Percentiles rank a stretch among this genome's conserved stretches.
phyloP scores from a whole-genome alignment of 2,797 vertebrate species.

The Karalla daura region DNA sequence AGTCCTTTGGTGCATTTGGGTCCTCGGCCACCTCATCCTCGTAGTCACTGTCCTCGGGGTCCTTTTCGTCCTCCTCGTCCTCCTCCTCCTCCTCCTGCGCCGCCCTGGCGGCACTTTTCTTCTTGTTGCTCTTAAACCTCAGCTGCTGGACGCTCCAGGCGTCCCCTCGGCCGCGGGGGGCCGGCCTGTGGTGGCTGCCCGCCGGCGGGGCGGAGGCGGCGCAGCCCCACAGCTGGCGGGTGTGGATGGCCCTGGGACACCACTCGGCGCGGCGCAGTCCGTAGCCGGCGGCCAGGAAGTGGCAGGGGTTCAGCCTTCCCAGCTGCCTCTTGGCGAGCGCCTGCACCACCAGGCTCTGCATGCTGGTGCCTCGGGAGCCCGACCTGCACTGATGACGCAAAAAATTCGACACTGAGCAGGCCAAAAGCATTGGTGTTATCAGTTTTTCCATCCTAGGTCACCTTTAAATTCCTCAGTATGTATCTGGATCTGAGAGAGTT shows the following conservation, averaged over 20 bases:
- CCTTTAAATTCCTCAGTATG: background rate
- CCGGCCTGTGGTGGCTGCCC: conserved; percentile 56
- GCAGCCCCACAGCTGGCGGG: conserved; percentile 79
- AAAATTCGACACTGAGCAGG: too few relatives aligned
- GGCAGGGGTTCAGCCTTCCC: conserved; percentile 70
- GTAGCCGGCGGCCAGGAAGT: conserved; percentile 70
- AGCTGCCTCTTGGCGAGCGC: conserved; percentile 81
- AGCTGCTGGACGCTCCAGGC: conserved; percentile 66
- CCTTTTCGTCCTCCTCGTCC: conserved; percentile 78
- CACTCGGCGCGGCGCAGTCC: conserved; percentile 62
- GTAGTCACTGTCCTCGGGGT: conserved; percentile 78
- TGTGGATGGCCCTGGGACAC: conserved; percentile 79
- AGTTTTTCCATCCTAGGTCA: too few relatives aligned
- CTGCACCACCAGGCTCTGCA: conserved; percentile 81
- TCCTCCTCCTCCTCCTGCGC: conserved; percentile 80
- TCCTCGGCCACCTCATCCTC: conserved; percentile 86
- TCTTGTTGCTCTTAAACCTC: conserved; percentile 90
- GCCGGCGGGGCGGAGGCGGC: conserved; percentile 19
- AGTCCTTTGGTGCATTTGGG: conserved; percentile 83
- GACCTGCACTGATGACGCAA: too few relatives aligned
- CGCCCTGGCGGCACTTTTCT: conserved; percentile 75
- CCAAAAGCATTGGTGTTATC: too few relatives aligned
- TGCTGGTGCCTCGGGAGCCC: too few relatives aligned
- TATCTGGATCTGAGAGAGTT: background rate
- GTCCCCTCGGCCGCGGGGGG: conserved; percentile 50